These are phyloP conservation scores for Drosophila acutilabella DNA, from an alignment of 2,888 invertebrate species.

Conservation along the genomic window DNA sequence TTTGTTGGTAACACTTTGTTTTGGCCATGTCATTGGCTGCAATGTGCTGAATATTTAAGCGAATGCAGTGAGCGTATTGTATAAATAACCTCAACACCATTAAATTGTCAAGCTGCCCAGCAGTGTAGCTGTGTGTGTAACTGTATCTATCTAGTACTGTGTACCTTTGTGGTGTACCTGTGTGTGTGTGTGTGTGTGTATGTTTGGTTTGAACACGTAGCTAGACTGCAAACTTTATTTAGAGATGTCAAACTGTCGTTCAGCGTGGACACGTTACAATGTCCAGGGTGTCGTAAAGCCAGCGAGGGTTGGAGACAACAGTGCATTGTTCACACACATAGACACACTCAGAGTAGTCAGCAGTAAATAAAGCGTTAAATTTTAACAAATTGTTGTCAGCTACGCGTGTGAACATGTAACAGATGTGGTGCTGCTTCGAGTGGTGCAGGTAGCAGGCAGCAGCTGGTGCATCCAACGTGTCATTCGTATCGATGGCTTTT, in stretches of 20 bases:
- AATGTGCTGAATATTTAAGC: slow-evolving; percentile 63
- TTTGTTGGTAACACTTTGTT: slow-evolving; percentile 5
- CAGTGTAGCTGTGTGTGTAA: background rate
- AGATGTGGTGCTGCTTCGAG: slow-evolving; percentile 4
- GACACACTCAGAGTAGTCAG: slow-evolving; percentile 39
- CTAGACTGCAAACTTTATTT: slow-evolving; percentile 75
- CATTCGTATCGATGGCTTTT: slow-evolving; percentile 68
- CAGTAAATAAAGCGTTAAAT: slow-evolving; percentile 78
- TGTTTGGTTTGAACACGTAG: slow-evolving; percentile 54
- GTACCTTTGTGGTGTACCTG: slow-evolving; percentile 21
- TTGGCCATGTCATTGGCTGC: slow-evolving; percentile 56
- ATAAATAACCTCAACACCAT: slow-evolving; percentile 79
- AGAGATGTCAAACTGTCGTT: slow-evolving; percentile 78
- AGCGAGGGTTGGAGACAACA: background rate
- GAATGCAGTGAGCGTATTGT: slow-evolving; percentile 64
- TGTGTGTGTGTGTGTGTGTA: slow-evolving; percentile 26
- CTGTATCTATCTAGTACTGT: slow-evolving; percentile 18
- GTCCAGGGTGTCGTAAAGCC: slow-evolving; percentile 17
- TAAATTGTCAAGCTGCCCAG: slow-evolving; percentile 65
- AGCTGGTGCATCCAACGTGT: slow-evolving; percentile 4
- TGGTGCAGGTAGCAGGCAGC: background rate
- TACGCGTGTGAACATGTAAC: slow-evolving; percentile 64
- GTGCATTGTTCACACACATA: background rate
- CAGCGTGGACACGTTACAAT: slow-evolving; percentile 56
- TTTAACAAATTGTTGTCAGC: slow-evolving; percentile 78